phyloP scores from a whole-genome alignment of 1,140 invertebrate genomes.

The Marisa cornuarietis region DNA sequence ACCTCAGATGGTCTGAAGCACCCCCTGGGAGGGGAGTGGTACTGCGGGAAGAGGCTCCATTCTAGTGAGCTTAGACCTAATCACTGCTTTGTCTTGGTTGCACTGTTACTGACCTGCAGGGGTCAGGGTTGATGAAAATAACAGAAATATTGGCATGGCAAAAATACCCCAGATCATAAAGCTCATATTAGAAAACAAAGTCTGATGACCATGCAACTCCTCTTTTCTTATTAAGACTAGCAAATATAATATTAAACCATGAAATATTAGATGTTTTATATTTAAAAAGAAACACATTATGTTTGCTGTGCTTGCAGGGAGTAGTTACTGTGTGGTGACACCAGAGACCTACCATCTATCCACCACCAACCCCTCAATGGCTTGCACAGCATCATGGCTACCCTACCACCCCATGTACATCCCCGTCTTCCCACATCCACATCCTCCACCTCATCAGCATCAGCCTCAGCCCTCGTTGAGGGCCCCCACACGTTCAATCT shows the following conservation, averaged over 20 bases:
- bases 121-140: no score
- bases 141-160: no score
- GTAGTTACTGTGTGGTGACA: constrained; percentile 61
- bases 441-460: background rate
- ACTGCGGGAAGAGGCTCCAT: no score
- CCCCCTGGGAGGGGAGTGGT: no score
- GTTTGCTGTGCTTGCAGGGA: constrained; percentile 45
- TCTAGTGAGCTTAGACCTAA: no score
- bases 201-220: no score
- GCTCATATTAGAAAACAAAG: no score
- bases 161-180: no score
- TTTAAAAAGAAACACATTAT: background rate
- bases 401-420: constrained; percentile 61
- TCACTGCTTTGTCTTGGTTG: background rate
- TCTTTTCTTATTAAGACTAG: no score
- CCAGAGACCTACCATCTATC: constrained; percentile 54
- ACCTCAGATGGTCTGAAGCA: no score
- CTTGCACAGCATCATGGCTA: constrained; percentile 45
- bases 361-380: constrained; percentile 26
- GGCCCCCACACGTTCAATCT: constrained; percentile 53
- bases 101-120: background rate
- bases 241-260: no score
- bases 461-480: constrained; percentile 14
- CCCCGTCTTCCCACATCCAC: constrained; percentile 42
- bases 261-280: background rate